Base-by-base conservation (phyloP, 2,113 vertebrate genomes). In the Ammodytes marinus region DNA sequence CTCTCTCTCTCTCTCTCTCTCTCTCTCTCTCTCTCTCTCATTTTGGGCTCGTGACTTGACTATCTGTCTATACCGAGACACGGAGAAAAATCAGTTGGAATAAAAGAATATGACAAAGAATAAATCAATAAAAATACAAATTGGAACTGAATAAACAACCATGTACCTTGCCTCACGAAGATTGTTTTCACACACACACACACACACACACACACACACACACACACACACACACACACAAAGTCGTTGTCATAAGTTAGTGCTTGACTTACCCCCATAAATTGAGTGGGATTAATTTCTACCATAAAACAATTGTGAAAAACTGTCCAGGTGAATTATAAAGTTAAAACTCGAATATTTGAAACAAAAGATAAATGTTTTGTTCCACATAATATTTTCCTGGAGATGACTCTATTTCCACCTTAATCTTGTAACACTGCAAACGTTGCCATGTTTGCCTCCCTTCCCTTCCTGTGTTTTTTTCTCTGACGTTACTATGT, bases 401-500 rank as follows among this genome's bases (percentile, higher is more conserved):
- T 37, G 17, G 46, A 50, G 4, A 47, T 47, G 14, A 2, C 0
- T 27, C 50, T 14, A 35, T 43, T 12, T 53, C 15, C 37, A 8
- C 8, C 49, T 17, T 3, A 52, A 19, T 77, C 50, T 46, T 35
- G 14, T 50, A 55, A 79, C 39, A 37, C 47, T 14, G 35, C 11
- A 5, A 4, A 27, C 27, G 1, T 27, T 17, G 57, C 73, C 37
- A 69, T 13, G 45, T 40, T 19, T 42, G 37, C 67, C 46, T 78
- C 72, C 39, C 12, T 0, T 53, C 6, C 8, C 69, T 69, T 74
- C 17, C 27, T 27, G 27, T 17, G 55, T 70, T 67, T 65, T 52
- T 70, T 67, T 65, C 47, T 37, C 45, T 88, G 89, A 74, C 37
- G 0, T 55, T 77, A 6, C 77, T 70, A 59, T 87, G 80, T 90